Base-by-base conservation (phyloP, 2,113 vertebrate species). In the Atherinomorus stipes region DNA sequence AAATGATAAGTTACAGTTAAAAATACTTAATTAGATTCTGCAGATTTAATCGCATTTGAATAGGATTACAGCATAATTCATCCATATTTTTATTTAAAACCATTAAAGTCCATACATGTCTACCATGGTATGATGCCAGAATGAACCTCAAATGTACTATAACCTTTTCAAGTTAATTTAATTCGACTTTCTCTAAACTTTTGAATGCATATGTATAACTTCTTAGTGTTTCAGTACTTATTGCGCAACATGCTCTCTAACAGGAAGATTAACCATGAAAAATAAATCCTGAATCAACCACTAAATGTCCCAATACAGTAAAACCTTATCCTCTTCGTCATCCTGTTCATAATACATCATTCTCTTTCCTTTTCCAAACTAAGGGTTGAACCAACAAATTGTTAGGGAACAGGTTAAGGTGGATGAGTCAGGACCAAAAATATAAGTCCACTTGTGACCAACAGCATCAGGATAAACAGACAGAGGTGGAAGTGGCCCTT, bases 401-500 rank as follows among this genome's bases (percentile, higher is more conserved):
- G 74, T 67, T 74, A 67, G 18, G 49, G 64, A 73, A 80, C 5
- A 25, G 44, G 40, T 72, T 65, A 84, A 82, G 53, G 51, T 83
- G 84, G 66, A 81, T 67, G 76, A 86, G 66, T 81, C 74, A 66
- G 58, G 59, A 85, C 87, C 85, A 83, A 89, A 89, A 88, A 86
- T 86, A 90, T 81, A 60, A 74, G 65, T 80, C 34, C 45, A 71
- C 54, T 69, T 74, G 73, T 87, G 87, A 85, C 76, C 85, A 75
- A 79, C 75, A 80, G 37, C 64, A 80, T 73, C 56, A 74, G 76
- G 50, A 74, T 81, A 86, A 87, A 90, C 80, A 93, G 78, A 51
- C 79, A 85, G 89, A 90, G 81, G 90, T 94, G 93, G 83, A 92
- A 86, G 61, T 76, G 78, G 88, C 74, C 90, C 90, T 93, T 94